phyloP scores from a whole-genome alignment of 2,888 invertebrate genomes.

The Adela reaumurella region DNA sequence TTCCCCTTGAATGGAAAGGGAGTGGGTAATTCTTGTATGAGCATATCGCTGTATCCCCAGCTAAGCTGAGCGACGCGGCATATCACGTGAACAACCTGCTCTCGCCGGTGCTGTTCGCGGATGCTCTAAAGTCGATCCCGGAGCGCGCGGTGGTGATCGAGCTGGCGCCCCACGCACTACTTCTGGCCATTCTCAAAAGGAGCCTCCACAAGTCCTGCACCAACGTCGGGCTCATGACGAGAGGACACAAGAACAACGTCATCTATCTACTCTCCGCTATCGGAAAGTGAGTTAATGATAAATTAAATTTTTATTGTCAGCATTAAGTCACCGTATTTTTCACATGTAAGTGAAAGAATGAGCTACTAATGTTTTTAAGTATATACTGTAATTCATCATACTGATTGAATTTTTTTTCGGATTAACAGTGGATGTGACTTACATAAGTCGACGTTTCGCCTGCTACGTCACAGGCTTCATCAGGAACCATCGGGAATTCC shows the following conservation, averaged over 20 bases:
- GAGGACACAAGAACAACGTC: conserved; percentile 67
- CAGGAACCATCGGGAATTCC: too few relatives aligned
- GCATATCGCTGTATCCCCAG: conserved; percentile 29
- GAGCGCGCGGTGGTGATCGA: conserved; percentile 87
- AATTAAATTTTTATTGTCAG: conserved; percentile 62
- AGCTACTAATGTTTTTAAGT: too few relatives aligned
- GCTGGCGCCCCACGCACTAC: conserved; percentile 90
- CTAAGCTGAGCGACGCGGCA: conserved; percentile 80
- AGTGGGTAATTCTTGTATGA: too few relatives aligned
- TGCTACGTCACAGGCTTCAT: too few relatives aligned
- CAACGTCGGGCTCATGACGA: conserved; percentile 75
- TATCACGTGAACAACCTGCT: conserved; percentile 96
- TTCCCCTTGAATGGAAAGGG: too few relatives aligned
- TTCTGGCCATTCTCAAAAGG: conserved; percentile 91
- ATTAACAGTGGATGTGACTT: too few relatives aligned
- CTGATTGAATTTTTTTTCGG: too few relatives aligned
- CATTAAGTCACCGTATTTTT: too few relatives aligned
- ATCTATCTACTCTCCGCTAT: conserved; percentile 67
- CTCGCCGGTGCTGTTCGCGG: conserved; percentile 91
- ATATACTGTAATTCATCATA: too few relatives aligned
- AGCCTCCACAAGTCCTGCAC: conserved; percentile 68
- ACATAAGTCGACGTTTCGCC: too few relatives aligned
- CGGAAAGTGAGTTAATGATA: conserved; percentile 62
- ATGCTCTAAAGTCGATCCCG: conserved; percentile 81
- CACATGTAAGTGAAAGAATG: too few relatives aligned